Evolutionary conservation across 1,140 invertebrate species (phyloP), one percentile per base, ranked within the genome.

Genomic region (Plectus sambesii): DNA sequence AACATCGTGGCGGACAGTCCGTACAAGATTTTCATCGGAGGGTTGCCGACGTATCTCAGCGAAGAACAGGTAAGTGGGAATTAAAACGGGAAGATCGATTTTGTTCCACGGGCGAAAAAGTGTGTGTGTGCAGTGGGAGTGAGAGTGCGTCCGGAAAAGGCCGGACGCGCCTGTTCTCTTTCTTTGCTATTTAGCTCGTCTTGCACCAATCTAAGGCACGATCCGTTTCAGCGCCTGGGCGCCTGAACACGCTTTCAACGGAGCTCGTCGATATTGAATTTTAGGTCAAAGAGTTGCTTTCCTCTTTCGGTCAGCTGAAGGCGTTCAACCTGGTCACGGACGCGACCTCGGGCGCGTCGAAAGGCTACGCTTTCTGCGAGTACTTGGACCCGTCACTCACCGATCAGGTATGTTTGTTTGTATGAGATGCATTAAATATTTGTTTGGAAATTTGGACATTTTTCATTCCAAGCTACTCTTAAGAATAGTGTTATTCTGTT

Each of bases 291-390:
- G 57, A 69, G 30, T 52, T 60, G 27, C 38, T 62, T 9, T 56
- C 42, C 47, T 61, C 57, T 19, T 61, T 62, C 38, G 93, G 93
- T 39, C 88, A 93, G 70, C 75, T 99, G 39, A 78, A 87, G 68
- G 89, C 90, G 24, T 99, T 99, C 77, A 97, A 98, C 78, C 76
- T 98, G 69, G 90, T 98, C 15, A 94, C 94, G 71, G 93, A 99
- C 74, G 87, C 87, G 22, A 87, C 87, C 0, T 96, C 92, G 50
- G 90, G 89, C 15, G 75, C 96, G 2, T 94, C 88, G 59, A 98
- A 98, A 73, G 93, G 94, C 15, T 99, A 96, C 73, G 93, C 93
- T 6, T 99, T 98, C 75, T 93, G 89, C 72, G 93, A 98, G 79
- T 99, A 98, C 75, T 82, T 88, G 48, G 93, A 99, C 69, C 82